Evolutionary conservation across 2,797 vertebrate genomes (phyloP), one percentile per base, ranked within the genome.

Genomic region (Eulemur mongoz): DNA sequence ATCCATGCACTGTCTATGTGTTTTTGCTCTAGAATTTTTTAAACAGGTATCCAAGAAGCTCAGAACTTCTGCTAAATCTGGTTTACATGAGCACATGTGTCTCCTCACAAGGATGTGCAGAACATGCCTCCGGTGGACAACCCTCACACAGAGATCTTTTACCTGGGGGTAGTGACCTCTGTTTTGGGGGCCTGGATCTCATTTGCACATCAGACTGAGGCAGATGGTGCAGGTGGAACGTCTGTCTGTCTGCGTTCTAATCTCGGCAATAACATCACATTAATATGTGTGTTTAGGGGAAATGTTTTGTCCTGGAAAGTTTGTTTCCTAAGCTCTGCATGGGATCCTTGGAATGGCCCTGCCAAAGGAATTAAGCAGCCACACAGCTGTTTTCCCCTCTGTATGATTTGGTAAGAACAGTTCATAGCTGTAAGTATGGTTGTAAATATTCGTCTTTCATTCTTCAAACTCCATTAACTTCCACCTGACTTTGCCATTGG

Each of bases 351-450:
- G 59, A 81, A 89, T 20, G 6, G 22, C 35, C 32, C 25, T 67
- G 61, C 35, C 57, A 35, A 35, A 54, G 30, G 48, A 61, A 57
- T 1, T 17, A 45, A 54, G 54, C 27, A 92, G 48, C 12, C 22
- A 14, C 1, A 79, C 13, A 20, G n/a, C 14, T 69, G 1, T 61
- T 43, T 35, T 9, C 7, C 40, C 3, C 7, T 59, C 30, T 10
- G 7, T n/a, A 6, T 27, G 17, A 32, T 4, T 4, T 35, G 20
- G 69, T 12, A 32, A n/a, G n/a, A 63, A 48, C 0, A 0, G 38
- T 8, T 79, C 17, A 6, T 67, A 89, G 70, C 32, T 45, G 5
- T 7, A 32, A 18, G 9, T 30, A 5, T 18, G 38, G 45, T 40
- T 23, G 1, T 38, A 69, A 82, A 35, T 35, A 65, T 7, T 43